A percentile compares a stretch with the other conserved stretches of the same genome.
These are phyloP conservation scores for Meriones unguiculatus DNA, from an alignment of 2,113 vertebrate species.

Conservation along the genomic window DNA sequence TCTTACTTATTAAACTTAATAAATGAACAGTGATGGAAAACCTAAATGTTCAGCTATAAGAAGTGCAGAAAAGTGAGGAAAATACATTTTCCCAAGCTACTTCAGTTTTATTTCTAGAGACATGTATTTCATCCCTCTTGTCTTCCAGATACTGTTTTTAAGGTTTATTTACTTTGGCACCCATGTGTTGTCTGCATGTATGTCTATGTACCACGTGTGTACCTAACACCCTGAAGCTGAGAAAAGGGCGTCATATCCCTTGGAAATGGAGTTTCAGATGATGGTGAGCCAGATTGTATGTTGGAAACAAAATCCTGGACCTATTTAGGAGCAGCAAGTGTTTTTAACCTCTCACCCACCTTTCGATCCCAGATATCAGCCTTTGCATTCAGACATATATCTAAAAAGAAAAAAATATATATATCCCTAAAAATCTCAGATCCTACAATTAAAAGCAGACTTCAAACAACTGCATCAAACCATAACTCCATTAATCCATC, in stretches of 20 bases:
- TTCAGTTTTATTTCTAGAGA: constrained; percentile 1
- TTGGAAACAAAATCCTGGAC: not conserved
- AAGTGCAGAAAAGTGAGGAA: not conserved
- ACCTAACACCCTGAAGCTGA: not conserved
- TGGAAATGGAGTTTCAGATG: not conserved
- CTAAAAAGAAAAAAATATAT: not conserved
- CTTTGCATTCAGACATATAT: not conserved
- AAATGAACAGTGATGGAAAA: not conserved
- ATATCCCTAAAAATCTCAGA: not conserved
- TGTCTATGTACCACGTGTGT: not conserved
- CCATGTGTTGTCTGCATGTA: not conserved
- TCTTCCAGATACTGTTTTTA: not conserved
- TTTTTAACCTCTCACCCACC: not conserved
- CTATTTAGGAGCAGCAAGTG: not conserved
- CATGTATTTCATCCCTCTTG: not conserved
- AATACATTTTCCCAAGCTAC: not conserved
- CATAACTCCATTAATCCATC: not conserved
- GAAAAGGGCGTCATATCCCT: not conserved
- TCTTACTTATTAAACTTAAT: not conserved
- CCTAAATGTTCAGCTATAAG: not conserved
- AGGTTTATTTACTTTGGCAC: not conserved
- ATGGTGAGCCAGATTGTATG: not conserved
- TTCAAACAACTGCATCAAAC: not conserved
- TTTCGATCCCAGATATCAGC: not conserved
- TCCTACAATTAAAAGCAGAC: not conserved